Base-by-base conservation (phyloP, 1,140 invertebrate genomes). In the Nasonia giraulti region DNA sequence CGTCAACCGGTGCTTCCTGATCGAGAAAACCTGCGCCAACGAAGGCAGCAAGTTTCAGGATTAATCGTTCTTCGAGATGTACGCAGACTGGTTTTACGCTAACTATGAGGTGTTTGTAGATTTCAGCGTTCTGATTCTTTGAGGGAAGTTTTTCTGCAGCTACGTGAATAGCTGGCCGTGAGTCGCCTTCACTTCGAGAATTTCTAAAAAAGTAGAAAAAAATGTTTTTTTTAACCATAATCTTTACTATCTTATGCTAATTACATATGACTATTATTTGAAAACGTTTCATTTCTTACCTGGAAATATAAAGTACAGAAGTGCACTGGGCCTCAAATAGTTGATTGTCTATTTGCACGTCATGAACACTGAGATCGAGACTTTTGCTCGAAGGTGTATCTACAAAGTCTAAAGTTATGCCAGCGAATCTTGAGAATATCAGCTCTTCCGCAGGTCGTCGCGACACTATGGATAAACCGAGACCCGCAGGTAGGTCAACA, bases 311-410 rank as follows among this genome's bases (percentile, higher is more conserved):
- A 69, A 99, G 92, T 74, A 98, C 93, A 14, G 98, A 96, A 17
- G 97, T 96, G 89, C 96, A 96, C 82, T 96, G 95, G 0, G 97
- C 96, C 88, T 97, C 97, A 85, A 97, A 94, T 69, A 99, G 89
- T 93, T 98, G 98, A 95, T 99, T 99, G 91, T 99, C 95, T 88
- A 97, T 96, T 81, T 99, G 98, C 88, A 99, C 95, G 90, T 97
- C 95, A 68, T 94, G 93, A 3, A 99, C 95, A 87, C 95, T 96
- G 20, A 97, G 93, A 89, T 97, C 96, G 50, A 97, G 91, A n/a
- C 94, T 95, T 87, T 95, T 95, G 75, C 92, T 93, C 31, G 89
- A 89, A 7, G 93, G 92, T 40, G 94, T 95, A 68, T 94, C 93
- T 23, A 94, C 90, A 47, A 95, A 93, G 87, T 97, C 95, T 4